phyloP scores from a whole-genome alignment of 2,888 invertebrate species.

The Neoitamus cyanurus region DNA sequence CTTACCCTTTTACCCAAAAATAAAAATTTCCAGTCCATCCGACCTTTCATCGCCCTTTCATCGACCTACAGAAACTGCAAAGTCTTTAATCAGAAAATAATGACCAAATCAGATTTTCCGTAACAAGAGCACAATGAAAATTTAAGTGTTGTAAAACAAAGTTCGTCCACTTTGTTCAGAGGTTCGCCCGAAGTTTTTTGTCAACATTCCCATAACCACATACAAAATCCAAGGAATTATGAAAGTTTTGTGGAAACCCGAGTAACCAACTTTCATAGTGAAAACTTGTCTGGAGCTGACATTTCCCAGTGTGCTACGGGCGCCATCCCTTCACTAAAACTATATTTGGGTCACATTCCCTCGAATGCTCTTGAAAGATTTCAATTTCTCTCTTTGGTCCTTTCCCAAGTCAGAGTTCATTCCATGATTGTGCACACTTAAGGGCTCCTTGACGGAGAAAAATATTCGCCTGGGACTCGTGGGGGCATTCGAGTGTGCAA shows the following conservation, averaged over 20 bases:
- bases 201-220: not conserved
- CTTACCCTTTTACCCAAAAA: not conserved
- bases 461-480: not conserved
- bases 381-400: not conserved
- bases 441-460: not conserved
- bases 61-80: not conserved
- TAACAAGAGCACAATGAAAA: not conserved
- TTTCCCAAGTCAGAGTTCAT: not conserved
- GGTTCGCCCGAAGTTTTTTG: not conserved
- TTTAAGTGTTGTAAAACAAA: not conserved
- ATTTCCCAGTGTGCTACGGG: not conserved
- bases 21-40: not conserved
- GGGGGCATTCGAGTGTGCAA: not conserved
- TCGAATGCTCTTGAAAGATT: not conserved
- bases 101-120: not conserved
- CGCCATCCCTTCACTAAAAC: not conserved
- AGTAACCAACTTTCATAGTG: not conserved
- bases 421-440: not conserved
- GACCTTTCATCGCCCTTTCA: not conserved
- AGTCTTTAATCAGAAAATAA: not conserved
- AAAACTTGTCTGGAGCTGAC: not conserved
- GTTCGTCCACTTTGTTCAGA: not conserved
- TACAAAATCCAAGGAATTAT: not conserved
- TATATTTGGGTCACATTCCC: not conserved
- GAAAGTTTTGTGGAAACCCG: not conserved